Conservation (phyloP, 2,888 invertebrate genomes). For the Amphipyra tragopoginis region DNA sequence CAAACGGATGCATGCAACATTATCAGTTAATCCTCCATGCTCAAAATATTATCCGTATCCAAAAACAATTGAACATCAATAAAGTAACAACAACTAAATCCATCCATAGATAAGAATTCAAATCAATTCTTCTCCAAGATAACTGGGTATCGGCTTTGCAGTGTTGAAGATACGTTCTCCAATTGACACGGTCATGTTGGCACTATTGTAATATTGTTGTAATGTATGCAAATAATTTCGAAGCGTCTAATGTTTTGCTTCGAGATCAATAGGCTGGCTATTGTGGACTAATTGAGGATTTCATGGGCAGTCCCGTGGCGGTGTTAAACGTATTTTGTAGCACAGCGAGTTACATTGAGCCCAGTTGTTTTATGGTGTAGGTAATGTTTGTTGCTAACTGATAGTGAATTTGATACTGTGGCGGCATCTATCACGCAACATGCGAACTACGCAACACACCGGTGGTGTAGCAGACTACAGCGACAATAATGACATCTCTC, state of each 20-base stretch:
- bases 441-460: too few species aligned
- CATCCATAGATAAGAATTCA: neutral
- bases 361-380: neutral
- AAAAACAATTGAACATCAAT: too few species aligned
- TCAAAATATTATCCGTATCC: too few species aligned
- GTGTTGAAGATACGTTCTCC: constrained; percentile 13
- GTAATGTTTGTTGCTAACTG: too few species aligned
- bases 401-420: too few species aligned
- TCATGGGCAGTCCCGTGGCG: constrained; percentile 44
- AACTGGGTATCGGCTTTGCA: constrained; percentile 16
- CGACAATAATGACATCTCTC: too few species aligned
- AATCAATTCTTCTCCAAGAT: constrained; percentile 25
- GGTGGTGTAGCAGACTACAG: too few species aligned
- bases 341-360: neutral
- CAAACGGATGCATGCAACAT: too few species aligned
- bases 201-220: constrained; percentile 21
- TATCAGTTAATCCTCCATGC: too few species aligned
- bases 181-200: constrained; percentile 34
- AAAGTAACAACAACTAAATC: too few species aligned
- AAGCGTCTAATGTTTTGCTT: constrained; percentile 51
- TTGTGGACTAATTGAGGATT: constrained; percentile 59
- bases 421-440: too few species aligned
- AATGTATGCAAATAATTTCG: constrained; percentile 71
- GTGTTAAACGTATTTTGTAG: constrained; percentile 14
- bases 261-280: constrained; percentile 47